Base-by-base conservation (phyloP, 2,113 vertebrate species). In the Calidris pugnax region DNA sequence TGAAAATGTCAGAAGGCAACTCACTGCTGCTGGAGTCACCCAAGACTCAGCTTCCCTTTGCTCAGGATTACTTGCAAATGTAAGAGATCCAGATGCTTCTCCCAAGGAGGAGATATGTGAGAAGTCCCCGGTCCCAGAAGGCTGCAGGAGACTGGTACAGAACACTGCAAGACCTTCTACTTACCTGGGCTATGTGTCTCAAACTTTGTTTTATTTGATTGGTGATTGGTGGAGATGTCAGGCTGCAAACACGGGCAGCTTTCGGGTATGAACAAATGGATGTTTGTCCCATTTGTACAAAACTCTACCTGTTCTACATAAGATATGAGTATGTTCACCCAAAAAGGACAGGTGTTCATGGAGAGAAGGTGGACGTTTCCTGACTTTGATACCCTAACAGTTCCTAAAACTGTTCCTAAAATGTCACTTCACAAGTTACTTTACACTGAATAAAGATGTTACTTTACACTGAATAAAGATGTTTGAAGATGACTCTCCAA, bases 291-390 rank as follows among this genome's bases (percentile, higher is more conserved):
- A 17, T 59, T 50, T 32, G 21, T 24, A 39, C 28, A 69, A 50
- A 87, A 50, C 14, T 32, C 55, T 43, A 23, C 20, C 26, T 82
- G 27, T 47, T 43, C 26, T 48, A n/a, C 32, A 5, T 33, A 32
- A 69, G 13, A 24, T 14, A 3, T 18, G 18, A 79, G 20, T 22
- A 55, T 8, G 23, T 43, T 39, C 45, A 64, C 6, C 30, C 32
- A 8, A 9, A 50, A 73, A 37, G 17, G 16, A 8, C 10, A 39
- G 51, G 21, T 0, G 0, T 7, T 75, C 10, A 24, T 1, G 14
- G 2, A 43, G 17, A 86, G 59, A 37, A 74, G 11, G 4, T 35
- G 27, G 23, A 47, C 1, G 2, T 16, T 30, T 66, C 30, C 37
- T 63, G 37, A 28, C 26, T n/a, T 22, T 20, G 16, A 11, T 27